Base-by-base conservation (phyloP, 2,113 vertebrate genomes). In the Ceyx cyanopectus region DNA sequence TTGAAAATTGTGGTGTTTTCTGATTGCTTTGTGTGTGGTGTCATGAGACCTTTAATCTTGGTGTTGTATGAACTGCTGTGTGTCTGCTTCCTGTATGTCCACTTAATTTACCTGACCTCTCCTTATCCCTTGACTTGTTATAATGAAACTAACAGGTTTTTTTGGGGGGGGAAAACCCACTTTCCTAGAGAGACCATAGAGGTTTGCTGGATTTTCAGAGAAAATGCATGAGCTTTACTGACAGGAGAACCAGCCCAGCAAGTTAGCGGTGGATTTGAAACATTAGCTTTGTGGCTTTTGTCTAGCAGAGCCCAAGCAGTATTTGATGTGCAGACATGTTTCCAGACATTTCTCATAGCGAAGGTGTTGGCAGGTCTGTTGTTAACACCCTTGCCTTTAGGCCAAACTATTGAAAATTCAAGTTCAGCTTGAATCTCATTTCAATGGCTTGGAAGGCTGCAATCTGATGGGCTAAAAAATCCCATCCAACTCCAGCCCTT, bases 351-450 rank as follows among this genome's bases (percentile, higher is more conserved):
- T 89, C 8, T 56, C 56, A 24, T 82, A 54, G 91, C 48, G 89
- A 80, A 95, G 94, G 96, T 96, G 91, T 95, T 96, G 96, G 94
- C 96, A 89, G 92, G 87, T 94, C 91, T 91, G 87, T 74, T 89
- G 95, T 96, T 95, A 95, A 94, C 94, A 96, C 91, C 91, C 92
- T 92, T 72, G 81, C 95, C 94, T 96, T 93, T 87, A 85, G 94
- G 94, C 87, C 94, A 87, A 80, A 89, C 81, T 94, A 95, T 95
- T 96, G 96, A 96, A 94, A 96, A 94, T 94, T 96, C 95, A 60
- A 89, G 87, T 95, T 94, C 75, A 85, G 95, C 96, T 92, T 87
- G 79, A 95, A 77, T 95, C 91, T 89, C 17, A 30, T 93, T 94
- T 95, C 94, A 92, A 80, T 93, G 91, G 89, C 60, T 94, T 94